These are phyloP conservation scores for Prenolepis imparis DNA, from an alignment of 2,888 invertebrate species.

Conservation along the genomic window DNA sequence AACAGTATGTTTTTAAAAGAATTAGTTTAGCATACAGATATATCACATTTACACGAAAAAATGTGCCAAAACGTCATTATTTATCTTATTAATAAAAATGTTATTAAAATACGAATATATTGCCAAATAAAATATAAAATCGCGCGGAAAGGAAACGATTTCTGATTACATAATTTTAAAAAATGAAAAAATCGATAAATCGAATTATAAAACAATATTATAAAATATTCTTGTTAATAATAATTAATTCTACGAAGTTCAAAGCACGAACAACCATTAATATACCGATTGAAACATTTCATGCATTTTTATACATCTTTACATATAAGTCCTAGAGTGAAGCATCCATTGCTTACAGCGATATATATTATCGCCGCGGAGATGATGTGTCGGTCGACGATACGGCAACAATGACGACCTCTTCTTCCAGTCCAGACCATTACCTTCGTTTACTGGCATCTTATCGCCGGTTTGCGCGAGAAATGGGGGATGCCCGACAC, in stretches of 20 bases:
- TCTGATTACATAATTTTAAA: neutral
- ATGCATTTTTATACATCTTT: neutral
- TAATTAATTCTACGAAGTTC: neutral
- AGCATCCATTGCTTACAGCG: neutral
- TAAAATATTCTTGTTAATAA: neutral
- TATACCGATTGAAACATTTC: neutral
- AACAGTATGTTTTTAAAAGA: slow-evolving; percentile 7
- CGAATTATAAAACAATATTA: neutral
- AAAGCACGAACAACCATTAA: neutral
- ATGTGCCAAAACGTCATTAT: neutral
- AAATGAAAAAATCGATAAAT: neutral
- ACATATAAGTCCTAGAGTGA: slow-evolving; percentile 5
- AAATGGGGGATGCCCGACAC: slow-evolving; percentile 27
- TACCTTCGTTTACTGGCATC: slow-evolving; percentile 80
- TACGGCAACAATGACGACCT: slow-evolving; percentile 66
- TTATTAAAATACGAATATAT: neutral
- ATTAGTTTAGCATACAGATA: neutral
- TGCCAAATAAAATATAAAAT: neutral
- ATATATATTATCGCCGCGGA: slow-evolving; percentile 13
- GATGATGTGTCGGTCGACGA: slow-evolving; percentile 70
- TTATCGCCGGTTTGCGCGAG: slow-evolving; percentile 75
- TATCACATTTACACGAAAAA: neutral
- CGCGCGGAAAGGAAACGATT: neutral
- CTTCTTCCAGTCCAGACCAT: slow-evolving; percentile 81
- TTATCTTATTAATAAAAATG: neutral